Evolutionary conservation across 2,888 invertebrate species (phyloP).

Genomic region (Temnothorax rugatulus): DNA sequence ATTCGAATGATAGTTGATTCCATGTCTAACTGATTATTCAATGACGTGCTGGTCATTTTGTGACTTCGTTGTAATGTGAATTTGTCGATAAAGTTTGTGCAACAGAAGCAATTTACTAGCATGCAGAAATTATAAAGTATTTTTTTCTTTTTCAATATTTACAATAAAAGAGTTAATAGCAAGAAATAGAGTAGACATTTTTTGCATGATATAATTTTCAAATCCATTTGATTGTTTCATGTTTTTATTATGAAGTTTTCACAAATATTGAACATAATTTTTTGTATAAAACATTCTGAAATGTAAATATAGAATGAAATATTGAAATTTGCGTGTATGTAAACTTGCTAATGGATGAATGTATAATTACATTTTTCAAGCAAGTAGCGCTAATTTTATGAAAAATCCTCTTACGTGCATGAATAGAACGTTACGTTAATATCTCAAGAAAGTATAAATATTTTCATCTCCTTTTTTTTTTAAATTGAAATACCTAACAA

Average conservation of each 20-base stretch:
- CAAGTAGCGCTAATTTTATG: neutral
- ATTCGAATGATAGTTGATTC: neutral
- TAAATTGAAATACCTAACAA: too few species aligned
- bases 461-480: too few species aligned
- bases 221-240: neutral
- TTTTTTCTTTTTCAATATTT: slow-evolving; percentile 6
- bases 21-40: slow-evolving; percentile 18
- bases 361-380: slow-evolving; percentile 36
- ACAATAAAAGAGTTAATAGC: neutral
- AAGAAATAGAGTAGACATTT: neutral
- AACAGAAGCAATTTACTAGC: slow-evolving; percentile 5
- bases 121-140: slow-evolving; percentile 16
- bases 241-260: neutral
- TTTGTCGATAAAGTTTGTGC: slow-evolving; percentile 4
- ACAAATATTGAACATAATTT: neutral
- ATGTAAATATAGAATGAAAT: neutral
- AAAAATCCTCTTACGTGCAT: neutral
- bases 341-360: slow-evolving; percentile 30
- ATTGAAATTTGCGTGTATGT: neutral
- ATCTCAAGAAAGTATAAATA: too few species aligned
- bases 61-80: neutral
- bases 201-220: slow-evolving; percentile 7
- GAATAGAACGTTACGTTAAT: neutral
- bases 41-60: neutral
- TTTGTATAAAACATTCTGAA: neutral